Percentiles rank a stretch among this genome's conserved stretches.
phyloP scores from a whole-genome alignment of 2,797 vertebrate genomes.

The Phaenicophaeus curvirostris region DNA sequence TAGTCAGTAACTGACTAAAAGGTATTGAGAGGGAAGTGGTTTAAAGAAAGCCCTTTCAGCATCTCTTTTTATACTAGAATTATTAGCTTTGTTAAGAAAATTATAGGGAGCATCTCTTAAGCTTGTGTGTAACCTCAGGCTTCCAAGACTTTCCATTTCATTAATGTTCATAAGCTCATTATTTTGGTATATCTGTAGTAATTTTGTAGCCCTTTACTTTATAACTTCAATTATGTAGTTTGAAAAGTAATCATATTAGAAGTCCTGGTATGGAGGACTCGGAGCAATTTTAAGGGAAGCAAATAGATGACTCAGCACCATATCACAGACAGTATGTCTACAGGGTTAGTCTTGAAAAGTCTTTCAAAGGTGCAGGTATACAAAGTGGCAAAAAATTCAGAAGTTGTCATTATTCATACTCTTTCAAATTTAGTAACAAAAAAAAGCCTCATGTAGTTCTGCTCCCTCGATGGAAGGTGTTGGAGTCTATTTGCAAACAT shows the following conservation, averaged over 20 bases:
- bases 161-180: conserved; percentile 21
- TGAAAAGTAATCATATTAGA: not conserved
- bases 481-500: not conserved
- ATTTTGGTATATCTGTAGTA: conserved; percentile 28
- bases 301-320: not conserved
- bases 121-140: conserved; percentile 20
- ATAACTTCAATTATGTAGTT: conserved; percentile 7
- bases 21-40: not conserved
- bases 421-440: not conserved
- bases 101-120: not conserved
- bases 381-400: not conserved
- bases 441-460: not conserved
- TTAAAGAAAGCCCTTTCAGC: not conserved
- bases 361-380: not conserved
- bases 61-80: not conserved
- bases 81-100: not conserved
- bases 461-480: not conserved
- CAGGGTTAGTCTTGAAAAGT: not conserved
- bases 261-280: not conserved
- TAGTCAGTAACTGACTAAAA: not conserved
- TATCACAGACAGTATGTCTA: not conserved
- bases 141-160: conserved; percentile 19
- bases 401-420: not conserved
- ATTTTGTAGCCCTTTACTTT: conserved; percentile 29
- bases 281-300: not conserved